Base-by-base conservation (phyloP, 1,140 invertebrate genomes). In the Cydia amplana region DNA sequence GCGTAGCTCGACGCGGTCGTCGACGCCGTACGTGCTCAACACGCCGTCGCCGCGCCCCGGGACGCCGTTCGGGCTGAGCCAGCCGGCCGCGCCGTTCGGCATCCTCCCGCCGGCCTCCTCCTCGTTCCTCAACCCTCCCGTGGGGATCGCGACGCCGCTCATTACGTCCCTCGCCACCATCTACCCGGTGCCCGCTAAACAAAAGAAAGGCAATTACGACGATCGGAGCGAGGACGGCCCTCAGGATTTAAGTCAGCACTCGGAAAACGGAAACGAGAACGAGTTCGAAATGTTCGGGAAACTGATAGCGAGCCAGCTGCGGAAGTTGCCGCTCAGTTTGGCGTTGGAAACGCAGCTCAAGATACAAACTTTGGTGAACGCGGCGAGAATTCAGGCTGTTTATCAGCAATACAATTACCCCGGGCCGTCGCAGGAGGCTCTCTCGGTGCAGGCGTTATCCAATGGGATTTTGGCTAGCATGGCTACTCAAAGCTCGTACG, bases 231-330 rank as follows among this genome's bases (percentile, higher is more conserved):
- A 77, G 10, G 91, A 91, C 77, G 77, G 84, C n/a, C 87, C 90
- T 14, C 90, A 91, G 76, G 91, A 93, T 75, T 77, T 91, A 73
- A 91, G 88, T 78, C 89, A 93, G 79, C 87, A 91, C 78, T 85
- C 88, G n/a, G 91, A 92, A 77, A 87, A 87, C 46, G 88, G 85
- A 9, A 91, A 90, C 65, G 91, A 93, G 74, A 92, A 93, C 73
- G 92, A 93, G 79, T 93, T 92, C 46, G 92, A 93, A 79, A 92
- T 92, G 88, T 93, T 93, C 72, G 91, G 92, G 14, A 92, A 92
- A 81, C 79, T 92, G 78, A 92, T 93, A 65, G 90, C 92, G 16
- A 91, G 88, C 77, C 92, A 93, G 76, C 77, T 93, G 43, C 79
- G 91, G 74, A 93, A 91, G 75, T 75, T 93, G 81, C 92, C 92